A percentile compares a stretch with the other conserved stretches of the same genome.
These are phyloP conservation scores for Probosciger aterrimus DNA, from an alignment of 2,113 vertebrate species.

Conservation along the genomic window DNA sequence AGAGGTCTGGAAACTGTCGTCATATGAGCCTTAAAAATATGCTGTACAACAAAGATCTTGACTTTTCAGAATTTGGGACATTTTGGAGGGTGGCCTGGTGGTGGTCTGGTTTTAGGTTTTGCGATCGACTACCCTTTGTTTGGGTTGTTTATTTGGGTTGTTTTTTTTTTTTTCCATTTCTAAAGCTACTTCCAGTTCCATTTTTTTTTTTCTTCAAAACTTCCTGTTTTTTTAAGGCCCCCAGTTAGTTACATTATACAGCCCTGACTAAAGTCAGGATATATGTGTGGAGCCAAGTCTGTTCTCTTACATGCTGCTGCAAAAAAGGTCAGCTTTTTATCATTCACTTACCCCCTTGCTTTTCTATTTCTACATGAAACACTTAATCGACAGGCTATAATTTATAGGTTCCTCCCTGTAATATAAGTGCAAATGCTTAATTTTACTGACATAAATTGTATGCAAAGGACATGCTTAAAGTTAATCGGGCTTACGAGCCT, in stretches of 20 bases:
- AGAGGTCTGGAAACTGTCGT: conserved; percentile 41
- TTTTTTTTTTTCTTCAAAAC: neutral
- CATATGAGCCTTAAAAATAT: conserved; percentile 9
- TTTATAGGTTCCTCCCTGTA: neutral
- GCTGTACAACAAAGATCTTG: neutral
- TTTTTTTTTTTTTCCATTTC: neutral
- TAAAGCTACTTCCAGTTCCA: neutral
- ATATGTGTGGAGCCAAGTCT: neutral
- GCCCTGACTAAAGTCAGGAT: neutral
- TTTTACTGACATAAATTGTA: conserved; percentile 16
- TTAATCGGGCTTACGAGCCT: neutral
- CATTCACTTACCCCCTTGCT: neutral
- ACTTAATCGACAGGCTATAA: neutral
- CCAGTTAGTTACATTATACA: neutral
- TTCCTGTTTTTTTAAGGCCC: neutral
- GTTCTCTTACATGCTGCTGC: neutral
- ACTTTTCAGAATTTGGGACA: conserved; percentile 8
- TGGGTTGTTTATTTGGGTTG: neutral
- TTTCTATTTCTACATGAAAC: neutral
- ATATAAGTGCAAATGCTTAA: neutral
- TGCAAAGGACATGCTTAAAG: neutral
- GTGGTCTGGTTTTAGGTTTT: conserved; percentile 7
- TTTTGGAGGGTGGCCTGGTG: neutral
- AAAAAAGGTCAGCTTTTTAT: neutral
- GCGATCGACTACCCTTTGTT: neutral